A percentile compares a stretch with the other conserved stretches of the same genome.
Conservation (phyloP, 2,113 vertebrate species). For the Eublepharis macularius region DNA sequence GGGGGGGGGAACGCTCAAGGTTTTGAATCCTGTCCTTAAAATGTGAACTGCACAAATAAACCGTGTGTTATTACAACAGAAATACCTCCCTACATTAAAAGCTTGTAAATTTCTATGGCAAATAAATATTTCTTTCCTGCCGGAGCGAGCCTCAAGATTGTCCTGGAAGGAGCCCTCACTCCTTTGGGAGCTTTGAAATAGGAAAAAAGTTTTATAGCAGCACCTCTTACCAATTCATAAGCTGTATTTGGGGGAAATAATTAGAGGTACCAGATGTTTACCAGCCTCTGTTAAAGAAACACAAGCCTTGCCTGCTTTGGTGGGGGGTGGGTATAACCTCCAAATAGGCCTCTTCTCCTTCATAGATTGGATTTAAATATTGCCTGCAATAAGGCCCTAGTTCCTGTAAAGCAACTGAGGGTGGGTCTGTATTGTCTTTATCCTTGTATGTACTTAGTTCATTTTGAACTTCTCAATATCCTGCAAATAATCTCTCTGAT, state of each 20-base stretch:
- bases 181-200: neutral
- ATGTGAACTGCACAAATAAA: too few species aligned
- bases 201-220: neutral
- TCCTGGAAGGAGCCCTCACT: neutral
- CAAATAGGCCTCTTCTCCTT: neutral
- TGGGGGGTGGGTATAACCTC: neutral
- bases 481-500: too few species aligned
- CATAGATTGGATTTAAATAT: neutral
- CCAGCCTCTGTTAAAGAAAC: neutral
- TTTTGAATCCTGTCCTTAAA: neutral
- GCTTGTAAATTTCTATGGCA: neutral
- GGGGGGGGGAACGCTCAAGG: neutral
- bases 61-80: neutral
- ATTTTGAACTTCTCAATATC: neutral
- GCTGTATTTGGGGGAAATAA: neutral
- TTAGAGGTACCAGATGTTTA: too few species aligned
- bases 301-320: neutral
- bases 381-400: neutral
- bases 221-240: neutral
- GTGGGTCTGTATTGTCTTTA: too few species aligned
- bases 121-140: neutral
- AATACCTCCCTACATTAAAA: neutral
- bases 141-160: neutral
- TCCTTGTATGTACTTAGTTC: too few species aligned
- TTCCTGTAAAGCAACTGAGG: too few species aligned